Evolutionary conservation across 2,113 vertebrate species (phyloP), one percentile per base, ranked within the genome.

Genomic region (Micromys minutus): DNA sequence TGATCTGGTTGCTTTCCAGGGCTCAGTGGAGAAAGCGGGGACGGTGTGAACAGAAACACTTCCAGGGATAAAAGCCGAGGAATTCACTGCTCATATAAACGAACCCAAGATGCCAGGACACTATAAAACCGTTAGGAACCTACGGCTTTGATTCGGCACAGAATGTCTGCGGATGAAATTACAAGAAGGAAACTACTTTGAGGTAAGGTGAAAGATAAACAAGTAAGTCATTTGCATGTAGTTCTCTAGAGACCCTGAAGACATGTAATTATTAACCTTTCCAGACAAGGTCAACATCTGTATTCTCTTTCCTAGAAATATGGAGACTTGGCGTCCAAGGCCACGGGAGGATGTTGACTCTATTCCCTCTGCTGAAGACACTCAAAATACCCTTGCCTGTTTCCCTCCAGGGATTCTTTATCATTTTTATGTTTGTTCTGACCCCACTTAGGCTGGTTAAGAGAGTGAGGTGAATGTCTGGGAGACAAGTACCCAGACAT

Each of bases 231-330:
- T 81, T 13, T 74, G 52, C 19, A 67, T 22, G 36, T 19, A 16
- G 42, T 26, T 92, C 72, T 89, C 71, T 21, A 55, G 29, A 69
- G 29, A 55, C 67, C 26, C 39, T 47, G 57, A 50, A 61, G n/a
- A 52, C 39, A 45, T 81, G 45, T 31, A 7, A 63, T 39, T 36
- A 26, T 59, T 45, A 57, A 61, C 76, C 81, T 79, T 77, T 67
- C 88, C 39, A 47, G 45, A 11, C 0, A 4, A 11, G 85, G 79
- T 42, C 74, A 75, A 42, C 2, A 34, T 63, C 59, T 50, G 86
- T 7, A 21, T 65, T 47, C 87, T 74, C 74, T 76, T 95, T 91
- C 90, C 77, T 88, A 86, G 93, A 95, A 94, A 45, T 26, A 80
- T 61, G 2, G 36, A 39, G 50, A 59, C 67, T 34, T 80, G 61